phyloP scores from a whole-genome alignment of 2,888 invertebrate species.

The Ectemnius lituratus region DNA sequence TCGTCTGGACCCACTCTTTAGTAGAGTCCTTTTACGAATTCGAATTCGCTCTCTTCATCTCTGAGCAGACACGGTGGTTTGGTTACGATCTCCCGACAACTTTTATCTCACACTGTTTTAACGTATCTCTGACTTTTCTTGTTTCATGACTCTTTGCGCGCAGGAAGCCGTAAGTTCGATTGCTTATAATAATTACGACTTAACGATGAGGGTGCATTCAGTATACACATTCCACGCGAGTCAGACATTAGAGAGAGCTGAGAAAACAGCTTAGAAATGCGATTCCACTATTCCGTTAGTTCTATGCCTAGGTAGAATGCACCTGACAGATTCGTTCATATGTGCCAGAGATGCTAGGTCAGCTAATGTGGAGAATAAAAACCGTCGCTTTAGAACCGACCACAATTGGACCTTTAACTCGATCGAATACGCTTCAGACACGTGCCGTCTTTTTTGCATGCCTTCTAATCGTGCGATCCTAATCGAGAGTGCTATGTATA shows the following conservation, averaged over 20 bases:
- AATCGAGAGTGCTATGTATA: constrained; percentile 9
- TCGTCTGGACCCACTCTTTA: constrained; percentile 36
- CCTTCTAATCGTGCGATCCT: too few species aligned
- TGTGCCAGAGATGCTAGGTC: constrained; percentile 40
- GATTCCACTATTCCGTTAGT: constrained; percentile 39
- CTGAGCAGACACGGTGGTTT: constrained; percentile 53
- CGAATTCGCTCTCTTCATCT: constrained; percentile 15
- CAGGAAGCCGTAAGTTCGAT: constrained; percentile 88
- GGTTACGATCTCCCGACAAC: constrained; percentile 36
- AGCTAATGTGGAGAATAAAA: constrained; percentile 48
- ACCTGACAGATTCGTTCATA: constrained; percentile 9
- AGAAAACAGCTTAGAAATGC: constrained; percentile 47
- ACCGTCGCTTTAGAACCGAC: constrained; percentile 54
- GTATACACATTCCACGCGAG: constrained; percentile 9
- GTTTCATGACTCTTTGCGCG: constrained; percentile 75
- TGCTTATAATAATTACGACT: constrained; percentile 55
- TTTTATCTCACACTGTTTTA: constrained; percentile 36
- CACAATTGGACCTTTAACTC: constrained; percentile 49
- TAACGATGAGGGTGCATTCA: constrained; percentile 58
- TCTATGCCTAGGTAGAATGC: constrained; percentile 40
- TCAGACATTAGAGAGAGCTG: constrained; percentile 45
- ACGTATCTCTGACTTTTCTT: constrained; percentile 64
- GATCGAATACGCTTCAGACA: constrained; percentile 44
- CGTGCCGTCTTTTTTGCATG: neutral
- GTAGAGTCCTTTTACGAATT: constrained; percentile 2